A percentile compares a stretch with the other conserved stretches of the same genome.
These are phyloP conservation scores for Notoglanidium macrostoma DNA, from an alignment of 2,797 vertebrate genomes.

Conservation along the genomic window DNA sequence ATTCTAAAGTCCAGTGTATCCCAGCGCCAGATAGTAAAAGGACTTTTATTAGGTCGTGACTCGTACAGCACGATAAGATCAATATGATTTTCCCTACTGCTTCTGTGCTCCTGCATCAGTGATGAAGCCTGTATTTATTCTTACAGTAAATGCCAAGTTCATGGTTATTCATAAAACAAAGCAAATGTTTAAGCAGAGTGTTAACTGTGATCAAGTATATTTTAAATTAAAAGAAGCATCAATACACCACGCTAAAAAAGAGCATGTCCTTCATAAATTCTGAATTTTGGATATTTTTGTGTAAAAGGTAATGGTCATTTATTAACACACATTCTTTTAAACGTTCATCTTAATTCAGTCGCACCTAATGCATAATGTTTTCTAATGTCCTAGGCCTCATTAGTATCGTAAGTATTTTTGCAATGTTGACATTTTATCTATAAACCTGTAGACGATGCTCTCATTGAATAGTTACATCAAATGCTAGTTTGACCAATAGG, in stretches of 20 bases:
- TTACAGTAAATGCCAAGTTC: neutral
- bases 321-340: neutral
- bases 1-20: conserved; percentile 47
- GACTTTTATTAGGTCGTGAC: conserved; percentile 59
- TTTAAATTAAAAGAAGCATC: neutral
- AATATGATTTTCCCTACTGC: conserved; percentile 54
- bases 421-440: neutral
- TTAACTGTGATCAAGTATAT: neutral
- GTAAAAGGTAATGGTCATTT: neutral
- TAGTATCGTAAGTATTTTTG: neutral
- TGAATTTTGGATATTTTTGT: neutral
- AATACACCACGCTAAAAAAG: neutral
- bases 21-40: conserved; percentile 47
- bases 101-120: conserved; percentile 51
- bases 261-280: neutral
- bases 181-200: no score
- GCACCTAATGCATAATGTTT: neutral
- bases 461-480: neutral
- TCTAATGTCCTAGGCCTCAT: neutral
- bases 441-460: neutral
- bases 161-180: neutral
- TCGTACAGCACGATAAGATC: conserved; percentile 54
- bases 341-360: neutral
- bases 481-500: neutral
- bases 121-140: conserved; percentile 59